These are phyloP conservation scores for Tyto alba DNA, from an alignment of 2,113 vertebrate genomes.

Conservation along the genomic window DNA sequence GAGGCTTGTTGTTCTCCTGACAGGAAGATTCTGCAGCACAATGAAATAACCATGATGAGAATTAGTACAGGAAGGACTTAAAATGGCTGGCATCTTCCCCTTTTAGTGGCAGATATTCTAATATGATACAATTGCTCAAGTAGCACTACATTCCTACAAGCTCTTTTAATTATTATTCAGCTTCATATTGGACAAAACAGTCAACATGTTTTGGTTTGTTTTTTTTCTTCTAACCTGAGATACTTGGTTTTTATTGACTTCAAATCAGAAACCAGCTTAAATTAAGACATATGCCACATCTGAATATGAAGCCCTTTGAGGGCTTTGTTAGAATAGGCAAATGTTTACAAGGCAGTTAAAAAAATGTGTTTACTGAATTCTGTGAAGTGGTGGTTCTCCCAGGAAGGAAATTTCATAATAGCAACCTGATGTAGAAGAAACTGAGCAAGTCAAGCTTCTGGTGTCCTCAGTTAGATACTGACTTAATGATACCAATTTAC, in stretches of 20 bases:
- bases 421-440: neutral
- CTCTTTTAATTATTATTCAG: neutral
- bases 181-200: neutral
- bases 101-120: neutral
- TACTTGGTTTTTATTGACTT: neutral
- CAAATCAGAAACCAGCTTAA: neutral
- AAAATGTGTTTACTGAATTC: neutral
- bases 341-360: neutral
- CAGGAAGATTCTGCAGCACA: slow-evolving; percentile 62
- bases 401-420: neutral
- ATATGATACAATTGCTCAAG: neutral
- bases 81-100: neutral
- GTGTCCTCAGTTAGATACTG: neutral
- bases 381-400: neutral
- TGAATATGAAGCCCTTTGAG: neutral
- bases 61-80: neutral
- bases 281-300: neutral
- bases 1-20: slow-evolving; percentile 31
- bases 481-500: neutral
- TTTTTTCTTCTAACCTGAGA: neutral
- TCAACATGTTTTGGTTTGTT: neutral
- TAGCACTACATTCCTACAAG: neutral
- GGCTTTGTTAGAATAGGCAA: neutral
- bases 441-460: neutral
- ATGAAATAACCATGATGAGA: neutral